A percentile compares a stretch with the other conserved stretches of the same genome.
Evolutionary conservation across 2,888 invertebrate genomes (phyloP).

Genomic region (Latrodectus hesperus): DNA sequence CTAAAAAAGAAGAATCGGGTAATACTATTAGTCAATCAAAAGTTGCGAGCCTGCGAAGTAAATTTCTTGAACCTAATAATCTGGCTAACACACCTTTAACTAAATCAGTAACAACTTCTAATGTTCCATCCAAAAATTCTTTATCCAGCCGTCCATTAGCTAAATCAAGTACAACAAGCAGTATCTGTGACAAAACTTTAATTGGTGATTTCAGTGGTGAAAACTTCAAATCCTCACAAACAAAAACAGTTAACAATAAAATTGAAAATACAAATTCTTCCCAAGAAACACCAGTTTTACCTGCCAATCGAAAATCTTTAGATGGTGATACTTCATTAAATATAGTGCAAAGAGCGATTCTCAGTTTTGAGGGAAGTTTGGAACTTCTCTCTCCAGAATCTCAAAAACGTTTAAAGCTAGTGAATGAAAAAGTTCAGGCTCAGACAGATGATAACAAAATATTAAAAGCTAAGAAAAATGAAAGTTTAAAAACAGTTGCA

Average conservation of each 20-base stretch:
- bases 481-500: background rate
- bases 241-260: background rate
- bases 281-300: background rate
- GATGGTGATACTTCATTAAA: conserved; percentile 49
- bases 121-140: conserved; percentile 42
- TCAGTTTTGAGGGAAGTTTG: conserved; percentile 67
- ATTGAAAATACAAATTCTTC: background rate
- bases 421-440: conserved; percentile 55
- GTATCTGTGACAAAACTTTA: conserved; percentile 52
- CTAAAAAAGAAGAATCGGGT: conserved; percentile 27
- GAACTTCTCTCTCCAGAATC: conserved; percentile 65
- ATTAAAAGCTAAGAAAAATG: conserved; percentile 31
- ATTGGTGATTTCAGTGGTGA: conserved; percentile 8
- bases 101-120: conserved; percentile 51
- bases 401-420: conserved; percentile 51
- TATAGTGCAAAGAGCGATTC: conserved; percentile 66
- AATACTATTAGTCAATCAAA: conserved; percentile 46
- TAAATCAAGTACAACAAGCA: conserved; percentile 65
- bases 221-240: background rate
- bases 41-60: conserved; percentile 56
- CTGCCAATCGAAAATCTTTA: conserved; percentile 28
- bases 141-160: conserved; percentile 44
- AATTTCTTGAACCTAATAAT: conserved; percentile 43
- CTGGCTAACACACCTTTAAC: conserved; percentile 30
- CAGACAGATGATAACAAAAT: conserved; percentile 63